Evolutionary conservation across 1,140 invertebrate species (phyloP).

Genomic region (Lordiphosa mommai): DNA sequence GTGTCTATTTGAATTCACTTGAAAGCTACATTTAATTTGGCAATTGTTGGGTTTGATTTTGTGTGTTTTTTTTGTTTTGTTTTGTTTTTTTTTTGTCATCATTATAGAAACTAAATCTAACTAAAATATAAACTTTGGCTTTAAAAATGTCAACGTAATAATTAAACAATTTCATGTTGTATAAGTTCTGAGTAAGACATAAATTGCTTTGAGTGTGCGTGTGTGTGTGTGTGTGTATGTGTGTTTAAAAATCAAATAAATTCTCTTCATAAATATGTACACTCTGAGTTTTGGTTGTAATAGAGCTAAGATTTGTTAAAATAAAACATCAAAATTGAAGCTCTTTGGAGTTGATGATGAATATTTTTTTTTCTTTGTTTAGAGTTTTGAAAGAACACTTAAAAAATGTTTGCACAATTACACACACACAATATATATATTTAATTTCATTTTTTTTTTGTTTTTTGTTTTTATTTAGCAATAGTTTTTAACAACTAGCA

Average conservation of each 20-base stretch:
- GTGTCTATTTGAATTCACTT: conserved; percentile 71
- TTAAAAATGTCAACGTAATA: conserved; percentile 72
- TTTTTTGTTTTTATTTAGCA: conserved; percentile 28
- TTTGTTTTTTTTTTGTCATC: conserved; percentile 37
- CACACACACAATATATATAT: conserved; percentile 54
- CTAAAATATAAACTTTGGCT: conserved; percentile 77
- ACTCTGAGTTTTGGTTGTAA: conserved; percentile 39
- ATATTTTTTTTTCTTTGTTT: conserved; percentile 5
- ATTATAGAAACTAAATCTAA: conserved; percentile 64
- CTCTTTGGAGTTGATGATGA: conserved; percentile 36
- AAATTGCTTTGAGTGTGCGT: conserved; percentile 49
- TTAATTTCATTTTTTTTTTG: conserved; percentile 30
- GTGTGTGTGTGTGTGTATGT: conserved; percentile 28
- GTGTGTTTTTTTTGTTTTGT: conserved; percentile 33
- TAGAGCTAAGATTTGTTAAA: conserved; percentile 31
- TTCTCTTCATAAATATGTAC: conserved; percentile 55
- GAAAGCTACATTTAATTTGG: conserved; percentile 79
- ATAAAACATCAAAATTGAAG: conserved; percentile 43
- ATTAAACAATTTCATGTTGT: conserved; percentile 30
- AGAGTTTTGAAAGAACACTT: conserved; percentile 56
- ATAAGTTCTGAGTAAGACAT: conserved; percentile 44
- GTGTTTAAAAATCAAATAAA: conserved; percentile 29
- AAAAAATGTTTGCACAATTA: conserved; percentile 68
- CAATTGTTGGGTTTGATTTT: conserved; percentile 79
- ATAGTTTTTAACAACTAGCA: conserved; percentile 61